Base-by-base conservation (phyloP, 2,888 invertebrate genomes). In the Agriopis leucophaearia region DNA sequence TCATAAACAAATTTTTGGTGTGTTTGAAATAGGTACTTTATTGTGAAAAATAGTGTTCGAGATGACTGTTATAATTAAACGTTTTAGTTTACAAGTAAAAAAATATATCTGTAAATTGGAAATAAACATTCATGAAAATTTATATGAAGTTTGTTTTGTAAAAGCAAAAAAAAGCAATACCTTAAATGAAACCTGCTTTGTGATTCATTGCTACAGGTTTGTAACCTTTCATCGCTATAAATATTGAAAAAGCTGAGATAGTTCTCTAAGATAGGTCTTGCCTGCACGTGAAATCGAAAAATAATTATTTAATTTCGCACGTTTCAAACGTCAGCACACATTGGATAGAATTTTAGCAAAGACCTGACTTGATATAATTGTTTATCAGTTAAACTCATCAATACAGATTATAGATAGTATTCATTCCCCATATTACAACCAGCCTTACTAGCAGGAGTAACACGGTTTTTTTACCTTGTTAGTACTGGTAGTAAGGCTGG, bases 221-320 rank as follows among this genome's bases (percentile, higher is more conserved):
- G 12, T 15, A 60, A 47, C 47, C 38, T 65, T 47, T 64, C 13
- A 27, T 16, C 54, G 48, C 16, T 38, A 54, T 51, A 52, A 64
- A 58, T 58, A 64, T 64, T 64, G 51, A 60, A 50, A 40, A 48
- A 16, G 9, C 45, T 42, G 13, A 58, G 42, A 62, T 38, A 62
- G 18, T 4, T 42, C 42, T 35, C 42, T 50, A 55, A 47, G 15
- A 40, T 35, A 48, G 63, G 51, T 52, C 44, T 44, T 8, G 52
- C 6, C 8, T 13, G 27, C 9, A 38, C 8, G 52, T 50, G 40
- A 44, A 40, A 18, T 55, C 55, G 55, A 55, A 13, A 54, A 13
- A 54, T 16, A 55, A 18, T 55, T 42, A 42, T 42, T 55, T 42
- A 40, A 55, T 55, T 55, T 55, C 42, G 2, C 18, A 42, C 42